These are phyloP conservation scores for Poecilia latipinna DNA, from an alignment of 2,113 vertebrate species.

Conservation along the genomic window DNA sequence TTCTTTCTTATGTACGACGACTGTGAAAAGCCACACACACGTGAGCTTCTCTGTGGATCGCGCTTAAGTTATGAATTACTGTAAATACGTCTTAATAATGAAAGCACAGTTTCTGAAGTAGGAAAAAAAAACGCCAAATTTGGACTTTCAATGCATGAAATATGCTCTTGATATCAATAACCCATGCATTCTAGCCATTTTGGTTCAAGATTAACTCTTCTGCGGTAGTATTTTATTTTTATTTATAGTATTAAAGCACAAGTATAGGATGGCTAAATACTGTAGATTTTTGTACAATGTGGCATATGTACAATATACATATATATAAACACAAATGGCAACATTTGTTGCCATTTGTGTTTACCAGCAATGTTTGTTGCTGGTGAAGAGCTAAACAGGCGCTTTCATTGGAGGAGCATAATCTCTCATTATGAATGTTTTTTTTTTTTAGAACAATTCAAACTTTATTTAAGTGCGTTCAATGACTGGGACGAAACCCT, in stretches of 20 bases:
- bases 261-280: conserved; percentile 3
- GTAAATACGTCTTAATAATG: conserved; percentile 14
- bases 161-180: conserved; percentile 9
- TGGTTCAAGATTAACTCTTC: conserved; percentile 11
- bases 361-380: too few species aligned
- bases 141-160: conserved; percentile 43
- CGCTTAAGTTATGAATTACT: conserved; percentile 21
- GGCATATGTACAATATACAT: background rate
- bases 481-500: too few species aligned
- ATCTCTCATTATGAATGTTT: too few species aligned
- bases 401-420: too few species aligned
- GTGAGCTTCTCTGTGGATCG: background rate
- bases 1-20: conserved; percentile 18
- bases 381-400: too few species aligned
- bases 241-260: conserved; percentile 23
- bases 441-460: too few species aligned
- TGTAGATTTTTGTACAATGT: conserved; percentile 28
- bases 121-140: conserved; percentile 11
- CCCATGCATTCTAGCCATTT: conserved; percentile 3
- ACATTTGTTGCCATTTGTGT: too few species aligned
- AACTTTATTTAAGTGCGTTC: too few species aligned
- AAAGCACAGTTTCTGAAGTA: conserved; percentile 20
- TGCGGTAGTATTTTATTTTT: conserved; percentile 26
- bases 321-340: too few species aligned
- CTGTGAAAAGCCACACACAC: conserved; percentile 33